Conservation (phyloP, 2,113 vertebrate genomes). For the Zapornia atra region DNA sequence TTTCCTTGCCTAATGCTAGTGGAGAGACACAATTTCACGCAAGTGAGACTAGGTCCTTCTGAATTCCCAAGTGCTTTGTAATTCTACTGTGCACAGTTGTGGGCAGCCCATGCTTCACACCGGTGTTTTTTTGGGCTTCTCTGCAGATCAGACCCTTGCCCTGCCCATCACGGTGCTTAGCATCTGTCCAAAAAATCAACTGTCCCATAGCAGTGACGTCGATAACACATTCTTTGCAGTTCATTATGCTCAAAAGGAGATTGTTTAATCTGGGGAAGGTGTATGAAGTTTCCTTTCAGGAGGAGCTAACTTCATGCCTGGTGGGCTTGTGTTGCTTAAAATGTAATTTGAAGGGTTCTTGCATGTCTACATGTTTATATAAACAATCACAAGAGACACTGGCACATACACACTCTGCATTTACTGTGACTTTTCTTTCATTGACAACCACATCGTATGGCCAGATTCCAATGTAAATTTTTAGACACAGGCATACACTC, state of each 20-base stretch:
- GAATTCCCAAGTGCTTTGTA: neutral
- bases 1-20: constrained; percentile 25
- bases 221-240: neutral
- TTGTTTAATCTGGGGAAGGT: neutral
- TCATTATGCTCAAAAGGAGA: neutral
- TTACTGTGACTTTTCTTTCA: neutral
- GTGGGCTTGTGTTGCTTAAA: neutral
- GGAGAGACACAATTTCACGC: neutral
- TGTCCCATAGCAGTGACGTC: neutral
- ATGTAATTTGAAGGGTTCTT: neutral
- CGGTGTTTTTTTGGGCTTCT: neutral
- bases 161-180: neutral
- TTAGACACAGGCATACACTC: neutral
- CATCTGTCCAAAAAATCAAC: neutral
- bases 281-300: neutral
- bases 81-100: neutral
- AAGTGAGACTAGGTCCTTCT: neutral
- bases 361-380: neutral
- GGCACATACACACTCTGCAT: neutral
- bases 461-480: neutral
- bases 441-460: neutral
- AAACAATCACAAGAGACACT: neutral
- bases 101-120: neutral
- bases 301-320: neutral
- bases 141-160: neutral